Base-by-base conservation (phyloP, 2,113 vertebrate genomes). In the Gymnarchus niloticus region DNA sequence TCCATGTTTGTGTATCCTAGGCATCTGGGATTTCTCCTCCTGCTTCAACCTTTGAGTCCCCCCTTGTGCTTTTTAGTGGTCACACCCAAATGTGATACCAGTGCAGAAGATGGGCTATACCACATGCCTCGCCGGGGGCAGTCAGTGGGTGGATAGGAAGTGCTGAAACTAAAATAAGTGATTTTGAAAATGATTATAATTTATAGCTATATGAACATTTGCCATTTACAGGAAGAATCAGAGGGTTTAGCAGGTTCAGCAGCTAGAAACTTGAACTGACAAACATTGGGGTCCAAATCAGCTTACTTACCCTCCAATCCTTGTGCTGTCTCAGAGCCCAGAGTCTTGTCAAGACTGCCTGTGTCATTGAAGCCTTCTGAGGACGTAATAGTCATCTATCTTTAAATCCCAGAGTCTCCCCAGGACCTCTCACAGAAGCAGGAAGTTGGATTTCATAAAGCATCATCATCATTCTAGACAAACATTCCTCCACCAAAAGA, bases 371-470 rank as follows among this genome's bases (percentile, higher is more conserved):
- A 78, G 37, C 44, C 44, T 44, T 48, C 76, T 37, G 8, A 41
- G n/a, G 41, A n/a, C 76, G 46, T 78, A 78, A 4, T 41, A 78
- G 76, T n/a, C 76, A 78, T 44, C 76, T 41, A 19, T 78, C 37
- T 48, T 48, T 21, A 48, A 78, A 10, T 48, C 9, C 44, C 44
- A 48, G 17, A 37, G 23, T 48, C 21, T 48, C 76, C 76, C 76
- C 76, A 7, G 23, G 44, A 78, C 37, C 76, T 78, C 41, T 41
- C 17, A 9, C 33, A 21, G 65, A 73, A 33, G 33, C 65, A 73
- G 76, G 76, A 48, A 78, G 76, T 78, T 41, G 41, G 44, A 78
- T 78, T 48, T 78, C 76, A 78, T 78, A 33, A 78, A 48, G 41
- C 44, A 41, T n/a, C 76, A 21, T 48, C 76, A 23, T 78, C 76